phyloP scores from a whole-genome alignment of 2,888 invertebrate genomes.

The Cheilosia impressa region DNA sequence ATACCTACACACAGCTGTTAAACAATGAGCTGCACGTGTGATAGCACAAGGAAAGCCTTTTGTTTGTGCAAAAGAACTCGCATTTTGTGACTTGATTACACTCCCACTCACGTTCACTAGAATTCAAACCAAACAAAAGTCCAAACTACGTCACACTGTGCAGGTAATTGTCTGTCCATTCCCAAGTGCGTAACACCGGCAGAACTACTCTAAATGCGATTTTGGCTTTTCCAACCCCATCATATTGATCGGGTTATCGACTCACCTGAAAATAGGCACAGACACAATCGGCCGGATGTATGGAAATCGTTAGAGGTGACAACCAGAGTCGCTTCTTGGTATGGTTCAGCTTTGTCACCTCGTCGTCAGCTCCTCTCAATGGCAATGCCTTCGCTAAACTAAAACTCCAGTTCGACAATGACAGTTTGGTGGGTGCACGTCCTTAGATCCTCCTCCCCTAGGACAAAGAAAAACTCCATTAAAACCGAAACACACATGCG shows the following conservation, averaged over 20 bases:
- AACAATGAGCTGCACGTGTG: not conserved
- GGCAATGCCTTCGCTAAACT: constrained; percentile 13
- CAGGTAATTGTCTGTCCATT: not conserved
- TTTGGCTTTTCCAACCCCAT: constrained; percentile 1
- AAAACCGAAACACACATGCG: constrained; percentile 38
- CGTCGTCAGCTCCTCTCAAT: not conserved
- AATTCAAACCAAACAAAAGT: not conserved
- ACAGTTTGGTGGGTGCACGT: not conserved
- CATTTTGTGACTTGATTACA: not conserved
- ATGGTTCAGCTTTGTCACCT: constrained; percentile 49
- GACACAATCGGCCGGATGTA: constrained; percentile 43
- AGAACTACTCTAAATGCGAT: constrained; percentile 14
- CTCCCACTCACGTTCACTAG: not conserved
- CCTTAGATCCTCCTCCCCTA: constrained; percentile 52
- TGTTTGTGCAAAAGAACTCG: no score
- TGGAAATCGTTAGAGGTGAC: constrained; percentile 22
- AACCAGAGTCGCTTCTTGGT: constrained; percentile 50
- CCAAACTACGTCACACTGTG: not conserved
- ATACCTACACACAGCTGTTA: not conserved
- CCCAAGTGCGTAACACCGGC: not conserved
- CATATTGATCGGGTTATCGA: constrained; percentile 61
- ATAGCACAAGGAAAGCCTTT: not conserved
- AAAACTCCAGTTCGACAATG: not conserved
- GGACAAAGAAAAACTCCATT: constrained; percentile 59
- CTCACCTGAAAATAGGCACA: constrained; percentile 71